Base-by-base conservation (phyloP, 2,888 invertebrate species). In the Drosophila siamana region DNA sequence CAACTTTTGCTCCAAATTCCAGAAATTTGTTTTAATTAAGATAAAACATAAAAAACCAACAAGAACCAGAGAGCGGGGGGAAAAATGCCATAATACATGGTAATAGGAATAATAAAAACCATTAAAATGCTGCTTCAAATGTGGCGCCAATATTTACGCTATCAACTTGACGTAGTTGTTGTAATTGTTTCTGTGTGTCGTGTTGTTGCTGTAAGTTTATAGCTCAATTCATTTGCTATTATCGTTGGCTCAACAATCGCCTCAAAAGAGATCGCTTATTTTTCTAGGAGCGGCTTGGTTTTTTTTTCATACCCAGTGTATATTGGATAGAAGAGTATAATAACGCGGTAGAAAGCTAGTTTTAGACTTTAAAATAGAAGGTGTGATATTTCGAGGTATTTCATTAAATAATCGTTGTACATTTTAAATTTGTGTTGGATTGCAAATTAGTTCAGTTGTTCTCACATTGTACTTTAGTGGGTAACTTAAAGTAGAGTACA, bases 101-200 rank as follows among this genome's bases (percentile, higher is more conserved):
- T 71, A 64, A 70, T 43, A 55, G 59, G 30, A 70, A 48, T 47
- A 60, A 62, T 51, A 64, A 40, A 55, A 50, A 19, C 48, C 40
- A 48, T 69, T 43, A 65, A 54, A 38, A 24, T 28, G 28, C 44
- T 38, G 40, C 26, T 50, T 28, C 40, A 63, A 77, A 72, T 69
- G 65, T 73, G 77, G 77, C 77, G 80, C 70, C 79, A 77, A 78
- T 69, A 48, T 74, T 78, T 62, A 62, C 52, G 69, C 59, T 60
- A 57, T 46, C 50, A 57, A 74, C 36, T 61, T 13, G 40, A 44
- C n/a, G 19, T 30, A 30, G 46, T 48, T 52, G 26, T 46, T 19
- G 41, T 41, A 30, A 41, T 52, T 52, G 43, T 51, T 57, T 54
- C 38, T 60, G 13, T 59, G 8, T 36, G 15, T n/a, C 46, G 26